Evolutionary conservation across 1,140 invertebrate genomes (phyloP).

Genomic region (Hylaeus anthracinus): DNA sequence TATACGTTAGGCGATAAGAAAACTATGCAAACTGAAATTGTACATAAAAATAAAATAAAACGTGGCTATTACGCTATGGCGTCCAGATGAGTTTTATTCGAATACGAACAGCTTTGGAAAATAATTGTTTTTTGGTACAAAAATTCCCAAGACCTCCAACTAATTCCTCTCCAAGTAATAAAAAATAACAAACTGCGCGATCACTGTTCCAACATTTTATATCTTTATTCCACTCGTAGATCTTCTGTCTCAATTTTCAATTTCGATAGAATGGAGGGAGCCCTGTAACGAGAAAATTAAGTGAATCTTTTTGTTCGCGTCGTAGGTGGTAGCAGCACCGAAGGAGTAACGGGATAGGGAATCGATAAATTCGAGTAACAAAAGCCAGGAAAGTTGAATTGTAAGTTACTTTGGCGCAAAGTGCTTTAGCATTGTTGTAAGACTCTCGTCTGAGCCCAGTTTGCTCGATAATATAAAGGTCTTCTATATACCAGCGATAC

Average conservation of each 20-base stretch:
- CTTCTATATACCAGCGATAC: constrained; percentile 38
- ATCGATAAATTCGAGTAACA: constrained; percentile 30
- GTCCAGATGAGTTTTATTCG: neutral
- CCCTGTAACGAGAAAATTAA: neutral
- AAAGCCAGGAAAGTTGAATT: constrained; percentile 32
- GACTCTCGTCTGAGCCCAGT: constrained; percentile 30
- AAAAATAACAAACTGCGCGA: too few species aligned
- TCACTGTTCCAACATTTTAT: too few species aligned
- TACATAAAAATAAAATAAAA: constrained; percentile 4
- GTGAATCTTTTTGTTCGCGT: neutral
- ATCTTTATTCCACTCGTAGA: neutral
- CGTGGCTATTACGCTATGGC: neutral
- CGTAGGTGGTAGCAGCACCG: neutral
- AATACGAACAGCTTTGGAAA: too few species aligned
- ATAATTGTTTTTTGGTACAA: too few species aligned
- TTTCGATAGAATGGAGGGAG: too few species aligned
- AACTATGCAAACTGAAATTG: constrained; percentile 5
- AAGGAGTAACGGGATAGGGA: neutral
- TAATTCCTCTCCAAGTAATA: too few species aligned
- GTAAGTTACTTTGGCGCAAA: constrained; percentile 28
- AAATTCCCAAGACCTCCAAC: too few species aligned
- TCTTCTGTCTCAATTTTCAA: neutral
- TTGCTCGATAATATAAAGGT: constrained; percentile 50
- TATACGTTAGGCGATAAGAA: neutral
- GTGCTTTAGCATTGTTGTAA: constrained; percentile 43